Conservation (phyloP, 2,797 vertebrate genomes). For the Halcyon leucocephala region DNA sequence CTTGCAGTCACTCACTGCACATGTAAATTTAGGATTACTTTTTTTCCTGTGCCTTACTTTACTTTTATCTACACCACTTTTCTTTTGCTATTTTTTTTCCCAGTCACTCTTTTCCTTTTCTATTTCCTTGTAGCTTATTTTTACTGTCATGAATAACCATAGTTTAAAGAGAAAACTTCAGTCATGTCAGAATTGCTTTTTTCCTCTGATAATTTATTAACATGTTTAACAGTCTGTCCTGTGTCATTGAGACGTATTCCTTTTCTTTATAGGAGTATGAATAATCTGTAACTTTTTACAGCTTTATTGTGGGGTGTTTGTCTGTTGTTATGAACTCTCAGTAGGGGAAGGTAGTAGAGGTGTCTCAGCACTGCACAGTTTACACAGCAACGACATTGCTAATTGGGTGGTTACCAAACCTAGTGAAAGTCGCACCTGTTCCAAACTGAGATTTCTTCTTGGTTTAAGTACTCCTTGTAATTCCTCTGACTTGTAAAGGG, state of each 20-base stretch:
- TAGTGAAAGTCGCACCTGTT: neutral
- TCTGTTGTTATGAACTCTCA: neutral
- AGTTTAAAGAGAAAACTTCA: neutral
- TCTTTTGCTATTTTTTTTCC: neutral
- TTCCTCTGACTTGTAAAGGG: neutral
- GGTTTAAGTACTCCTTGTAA: neutral
- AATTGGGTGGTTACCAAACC: neutral
- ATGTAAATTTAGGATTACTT: neutral
- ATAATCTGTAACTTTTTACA: neutral
- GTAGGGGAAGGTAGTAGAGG: neutral
- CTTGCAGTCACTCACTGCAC: neutral
- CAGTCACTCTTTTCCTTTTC: neutral
- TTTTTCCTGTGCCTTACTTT: neutral
- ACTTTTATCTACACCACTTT: neutral
- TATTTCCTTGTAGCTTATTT: slow-evolving; percentile 15
- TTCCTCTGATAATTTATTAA: neutral
- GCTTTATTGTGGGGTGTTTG: neutral
- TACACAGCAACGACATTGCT: neutral
- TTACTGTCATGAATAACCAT: neutral
- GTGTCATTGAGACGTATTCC: neutral
- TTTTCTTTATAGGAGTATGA: neutral
- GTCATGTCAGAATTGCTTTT: neutral
- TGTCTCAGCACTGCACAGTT: neutral
- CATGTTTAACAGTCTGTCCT: neutral
- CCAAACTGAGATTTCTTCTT: neutral